These are phyloP conservation scores for Venturia canescens DNA, from an alignment of 1,140 invertebrate species.

Conservation along the genomic window DNA sequence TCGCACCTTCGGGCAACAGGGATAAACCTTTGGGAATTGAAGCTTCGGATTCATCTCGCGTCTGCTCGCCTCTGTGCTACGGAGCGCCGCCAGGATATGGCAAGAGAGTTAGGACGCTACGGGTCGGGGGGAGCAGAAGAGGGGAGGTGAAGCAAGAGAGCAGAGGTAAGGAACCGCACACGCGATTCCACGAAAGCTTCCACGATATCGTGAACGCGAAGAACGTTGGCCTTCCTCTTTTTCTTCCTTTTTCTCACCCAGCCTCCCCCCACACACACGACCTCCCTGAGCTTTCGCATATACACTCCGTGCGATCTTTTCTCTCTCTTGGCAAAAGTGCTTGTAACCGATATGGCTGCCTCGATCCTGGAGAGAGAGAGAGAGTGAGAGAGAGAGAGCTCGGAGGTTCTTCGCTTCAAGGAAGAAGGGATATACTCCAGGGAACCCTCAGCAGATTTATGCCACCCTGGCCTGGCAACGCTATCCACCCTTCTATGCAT, in stretches of 20 bases:
- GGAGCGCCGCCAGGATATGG: conserved; percentile 4
- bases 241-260: not conserved
- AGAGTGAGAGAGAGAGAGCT: conserved; percentile 40
- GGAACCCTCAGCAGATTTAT: conserved; percentile 76
- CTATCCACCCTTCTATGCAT: conserved; percentile 42
- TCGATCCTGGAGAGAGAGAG: conserved; percentile 30
- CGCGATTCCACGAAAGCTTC: conserved; percentile 37
- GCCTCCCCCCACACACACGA: not conserved
- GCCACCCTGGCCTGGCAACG: conserved; percentile 67
- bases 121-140: conserved; percentile 30
- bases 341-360: conserved; percentile 38
- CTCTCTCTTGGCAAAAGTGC: conserved; percentile 28
- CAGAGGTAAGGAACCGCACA: conserved; percentile 33
- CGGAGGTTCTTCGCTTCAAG: conserved; percentile 52
- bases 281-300: conserved; percentile 18
- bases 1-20: conserved; percentile 60
- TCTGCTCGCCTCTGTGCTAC: conserved; percentile 54
- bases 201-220: not conserved
- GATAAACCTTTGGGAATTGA: conserved; percentile 73
- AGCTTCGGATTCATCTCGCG: conserved; percentile 71
- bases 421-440: conserved; percentile 72
- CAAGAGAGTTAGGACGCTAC: too few relatives aligned
- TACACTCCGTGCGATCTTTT: conserved; percentile 35
- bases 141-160: conserved; percentile 51
- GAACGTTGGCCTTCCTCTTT: conserved; percentile 42